Percentiles rank a stretch among this genome's conserved stretches.
These are phyloP conservation scores for Narcine bancroftii DNA, from an alignment of 2,113 vertebrate genomes.

Conservation along the genomic window DNA sequence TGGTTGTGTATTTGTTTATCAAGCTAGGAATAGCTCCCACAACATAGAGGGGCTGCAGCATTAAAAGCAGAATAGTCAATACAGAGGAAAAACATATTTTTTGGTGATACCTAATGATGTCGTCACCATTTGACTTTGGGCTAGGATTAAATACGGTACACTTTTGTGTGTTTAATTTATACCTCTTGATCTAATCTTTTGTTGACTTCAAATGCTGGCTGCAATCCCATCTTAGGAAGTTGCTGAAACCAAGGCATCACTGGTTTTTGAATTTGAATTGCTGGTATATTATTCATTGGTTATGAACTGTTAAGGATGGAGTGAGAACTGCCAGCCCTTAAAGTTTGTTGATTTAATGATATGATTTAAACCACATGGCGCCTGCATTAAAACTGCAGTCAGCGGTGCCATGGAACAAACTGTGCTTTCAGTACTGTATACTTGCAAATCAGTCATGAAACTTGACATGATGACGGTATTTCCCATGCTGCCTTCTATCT, in stretches of 20 bases:
- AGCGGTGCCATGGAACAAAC: constrained; percentile 15
- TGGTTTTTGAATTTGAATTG: constrained; percentile 29
- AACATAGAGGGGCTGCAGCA: background rate
- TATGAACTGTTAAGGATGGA: constrained; percentile 16
- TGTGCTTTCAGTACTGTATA: constrained; percentile 11
- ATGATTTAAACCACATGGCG: constrained; percentile 34
- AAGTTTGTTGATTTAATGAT: constrained; percentile 32
- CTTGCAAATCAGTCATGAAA: background rate
- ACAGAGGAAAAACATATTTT: background rate
- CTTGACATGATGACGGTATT: background rate
- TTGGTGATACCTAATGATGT: background rate
- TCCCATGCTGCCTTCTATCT: background rate
- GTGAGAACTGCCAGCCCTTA: constrained; percentile 15
- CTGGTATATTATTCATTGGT: constrained; percentile 25
- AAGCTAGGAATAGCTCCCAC: background rate
- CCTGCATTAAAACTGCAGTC: constrained; percentile 29
- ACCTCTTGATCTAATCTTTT: constrained; percentile 22
- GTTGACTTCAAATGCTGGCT: constrained; percentile 7
- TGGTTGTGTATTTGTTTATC: background rate
- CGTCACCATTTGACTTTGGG: background rate
- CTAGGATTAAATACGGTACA: background rate
- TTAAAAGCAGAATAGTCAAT: background rate
- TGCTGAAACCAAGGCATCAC: background rate
- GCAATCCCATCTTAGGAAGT: constrained; percentile 6
- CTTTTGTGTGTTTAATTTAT: background rate